Evolutionary conservation across 2,888 invertebrate species (phyloP).

Genomic region (Dynastes grantii): DNA sequence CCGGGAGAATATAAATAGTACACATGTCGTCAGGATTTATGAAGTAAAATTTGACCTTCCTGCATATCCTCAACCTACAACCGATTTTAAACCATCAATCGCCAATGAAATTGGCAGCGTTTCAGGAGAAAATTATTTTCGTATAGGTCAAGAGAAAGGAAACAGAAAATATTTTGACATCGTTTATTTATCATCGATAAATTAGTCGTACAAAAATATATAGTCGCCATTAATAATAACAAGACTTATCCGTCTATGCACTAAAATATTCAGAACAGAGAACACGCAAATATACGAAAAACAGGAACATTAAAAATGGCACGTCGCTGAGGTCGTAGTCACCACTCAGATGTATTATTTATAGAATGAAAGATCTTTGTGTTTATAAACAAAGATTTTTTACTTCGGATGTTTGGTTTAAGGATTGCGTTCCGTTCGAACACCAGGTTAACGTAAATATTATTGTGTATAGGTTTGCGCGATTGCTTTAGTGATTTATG

Average conservation of each 20-base stretch:
- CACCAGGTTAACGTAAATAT: conserved; percentile 6
- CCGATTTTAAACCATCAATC: conserved; percentile 8
- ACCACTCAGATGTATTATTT: not conserved
- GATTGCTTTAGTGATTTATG: not conserved
- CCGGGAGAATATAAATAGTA: too few species aligned
- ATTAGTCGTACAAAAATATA: conserved; percentile 11
- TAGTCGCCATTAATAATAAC: too few species aligned
- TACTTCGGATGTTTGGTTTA: not conserved
- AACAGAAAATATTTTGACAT: conserved; percentile 9
- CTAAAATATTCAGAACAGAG: too few species aligned
- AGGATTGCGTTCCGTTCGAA: not conserved
- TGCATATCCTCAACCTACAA: not conserved
- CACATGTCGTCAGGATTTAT: not conserved
- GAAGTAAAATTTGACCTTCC: not conserved
- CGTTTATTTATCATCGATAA: conserved; percentile 9
- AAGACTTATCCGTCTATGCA: too few species aligned
- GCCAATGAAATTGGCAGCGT: conserved; percentile 14
- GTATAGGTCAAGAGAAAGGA: conserved; percentile 21
- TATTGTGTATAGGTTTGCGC: not conserved
- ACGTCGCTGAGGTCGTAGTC: not conserved
- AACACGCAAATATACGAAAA: not conserved
- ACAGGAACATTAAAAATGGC: not conserved
- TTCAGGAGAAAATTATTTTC: conserved; percentile 13
- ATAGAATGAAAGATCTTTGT: conserved; percentile 21
- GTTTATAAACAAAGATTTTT: conserved; percentile 28